These are phyloP conservation scores for Otis tarda DNA, from an alignment of 2,113 vertebrate species.

Conservation along the genomic window DNA sequence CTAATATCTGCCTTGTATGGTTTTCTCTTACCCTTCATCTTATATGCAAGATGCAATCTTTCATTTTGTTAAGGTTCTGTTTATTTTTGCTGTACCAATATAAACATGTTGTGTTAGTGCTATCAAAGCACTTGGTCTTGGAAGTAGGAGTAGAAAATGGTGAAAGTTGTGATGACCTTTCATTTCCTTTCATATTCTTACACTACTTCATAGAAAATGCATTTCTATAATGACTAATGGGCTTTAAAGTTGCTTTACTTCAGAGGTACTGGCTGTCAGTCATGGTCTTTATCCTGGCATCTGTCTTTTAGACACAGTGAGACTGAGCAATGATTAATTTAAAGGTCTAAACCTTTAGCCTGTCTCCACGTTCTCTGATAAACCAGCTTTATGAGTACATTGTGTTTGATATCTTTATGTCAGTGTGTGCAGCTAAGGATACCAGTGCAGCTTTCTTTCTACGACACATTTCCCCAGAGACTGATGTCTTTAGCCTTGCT, in stretches of 20 bases:
- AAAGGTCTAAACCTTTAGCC: background rate
- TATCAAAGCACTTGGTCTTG: background rate
- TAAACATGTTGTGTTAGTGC: background rate
- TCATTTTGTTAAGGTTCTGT: background rate
- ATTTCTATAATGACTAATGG: background rate
- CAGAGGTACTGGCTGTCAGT: background rate
- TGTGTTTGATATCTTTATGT: background rate
- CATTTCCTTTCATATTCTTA: background rate
- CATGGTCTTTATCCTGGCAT: background rate
- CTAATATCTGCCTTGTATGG: background rate
- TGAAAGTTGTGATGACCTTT: background rate
- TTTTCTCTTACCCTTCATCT: background rate
- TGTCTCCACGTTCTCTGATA: background rate
- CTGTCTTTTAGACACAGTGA: background rate
- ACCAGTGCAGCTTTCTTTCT: fast-evolving
- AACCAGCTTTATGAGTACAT: background rate
- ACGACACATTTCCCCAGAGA: background rate
- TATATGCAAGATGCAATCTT: background rate
- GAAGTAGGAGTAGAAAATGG: background rate
- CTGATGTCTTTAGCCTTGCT: background rate
- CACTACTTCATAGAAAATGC: background rate
- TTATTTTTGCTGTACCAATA: background rate
- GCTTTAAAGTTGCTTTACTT: background rate
- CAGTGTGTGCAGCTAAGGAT: background rate
- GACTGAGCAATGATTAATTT: background rate